Evolutionary conservation across 2,888 invertebrate species (phyloP), one percentile per base, ranked within the genome.

Genomic region (Spialia ferax): DNA sequence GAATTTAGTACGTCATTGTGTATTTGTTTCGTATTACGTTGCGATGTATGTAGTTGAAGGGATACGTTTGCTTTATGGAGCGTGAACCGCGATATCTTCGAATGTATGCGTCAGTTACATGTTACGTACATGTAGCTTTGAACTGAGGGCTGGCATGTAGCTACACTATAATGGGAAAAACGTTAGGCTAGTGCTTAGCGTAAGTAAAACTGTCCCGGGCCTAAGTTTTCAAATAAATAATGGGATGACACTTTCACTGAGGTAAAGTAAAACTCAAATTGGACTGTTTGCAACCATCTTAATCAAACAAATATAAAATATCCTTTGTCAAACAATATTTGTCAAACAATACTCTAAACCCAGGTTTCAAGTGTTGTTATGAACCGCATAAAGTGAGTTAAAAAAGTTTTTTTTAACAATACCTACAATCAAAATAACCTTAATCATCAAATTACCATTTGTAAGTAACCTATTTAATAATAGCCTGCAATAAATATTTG

Each of bases 61-160:
- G 77, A 78, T 79, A 78, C 75, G 76, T 79, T 79, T 80, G 85
- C 77, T 85, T 82, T 85, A 86, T 84, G 83, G 82, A 81, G 84
- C 82, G 85, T 85, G 78, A 86, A 86, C 48, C 20, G 48, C 20
- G 18, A 48, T 48, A 48, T 48, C 48, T 48, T 48, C 20, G 20
- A 48, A 48, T 18, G 48, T 48, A 11, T 48, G 20, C 18, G 18
- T 48, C 20, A 22, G 48, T 42, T 42, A 15, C 10, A 15, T 38
- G 48, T 42, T 42, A 15, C 10, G 6, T 38, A 15, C 38, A 42
- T 1, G 42, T 42, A 42, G 42, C 42, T 15, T 15, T 42, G 42
- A 42, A 1, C 7, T 18, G 18, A 45, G 18, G 18, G 18, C 42
- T 45, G 15, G 18, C 15, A 18, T 13, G 8, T 45, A 38, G n/a